phyloP scores from a whole-genome alignment of 2,113 vertebrate genomes.

The Benitochromis conjunctus region DNA sequence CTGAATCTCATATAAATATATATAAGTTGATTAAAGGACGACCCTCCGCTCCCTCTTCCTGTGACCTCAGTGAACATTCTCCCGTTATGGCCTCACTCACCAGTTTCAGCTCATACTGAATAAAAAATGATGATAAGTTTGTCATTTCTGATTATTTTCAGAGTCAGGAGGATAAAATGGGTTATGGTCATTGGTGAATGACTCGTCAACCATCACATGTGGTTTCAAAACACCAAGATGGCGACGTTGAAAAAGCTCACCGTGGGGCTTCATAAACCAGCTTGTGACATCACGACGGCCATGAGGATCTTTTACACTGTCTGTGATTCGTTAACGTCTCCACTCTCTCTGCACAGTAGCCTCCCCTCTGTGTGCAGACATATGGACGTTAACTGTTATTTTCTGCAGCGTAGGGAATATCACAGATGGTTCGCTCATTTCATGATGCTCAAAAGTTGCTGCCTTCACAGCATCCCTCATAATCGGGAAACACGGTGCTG shows the following conservation, averaged over 20 bases:
- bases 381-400: conserved; percentile 67
- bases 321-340: background rate
- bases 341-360: background rate
- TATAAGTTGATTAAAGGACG: background rate
- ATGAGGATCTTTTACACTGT: background rate
- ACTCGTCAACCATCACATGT: background rate
- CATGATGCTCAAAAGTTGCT: conserved; percentile 44
- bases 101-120: background rate
- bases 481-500: conserved; percentile 31
- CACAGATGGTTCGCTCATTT: conserved; percentile 59
- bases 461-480: conserved; percentile 47
- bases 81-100: background rate
- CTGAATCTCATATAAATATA: background rate
- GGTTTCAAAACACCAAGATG: background rate
- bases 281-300: background rate
- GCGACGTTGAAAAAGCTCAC: background rate
- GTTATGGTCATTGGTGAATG: background rate
- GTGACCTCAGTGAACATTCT: background rate
- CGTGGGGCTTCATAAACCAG: background rate
- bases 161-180: background rate
- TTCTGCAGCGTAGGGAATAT: conserved; percentile 35
- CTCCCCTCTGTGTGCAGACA: conserved; percentile 39
- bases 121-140: background rate
- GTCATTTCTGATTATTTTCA: background rate
- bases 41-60: background rate